phyloP scores from a whole-genome alignment of 2,797 vertebrate species.

The Sebastes goodei region DNA sequence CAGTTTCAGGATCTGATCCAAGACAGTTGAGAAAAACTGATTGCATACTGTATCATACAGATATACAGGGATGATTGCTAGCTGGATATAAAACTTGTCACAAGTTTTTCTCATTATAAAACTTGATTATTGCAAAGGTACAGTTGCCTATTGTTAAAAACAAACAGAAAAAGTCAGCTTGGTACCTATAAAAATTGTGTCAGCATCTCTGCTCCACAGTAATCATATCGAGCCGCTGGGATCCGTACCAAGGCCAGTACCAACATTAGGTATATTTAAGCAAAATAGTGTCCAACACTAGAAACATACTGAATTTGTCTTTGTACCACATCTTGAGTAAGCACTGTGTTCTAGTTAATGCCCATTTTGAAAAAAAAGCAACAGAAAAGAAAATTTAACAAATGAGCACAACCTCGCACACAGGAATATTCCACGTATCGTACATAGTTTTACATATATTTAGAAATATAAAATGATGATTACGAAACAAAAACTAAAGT shows the following conservation, averaged over 20 bases:
- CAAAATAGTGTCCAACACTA: background rate
- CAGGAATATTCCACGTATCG: background rate
- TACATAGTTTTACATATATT: conserved; percentile 29
- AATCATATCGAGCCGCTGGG: background rate
- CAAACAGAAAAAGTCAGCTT: background rate
- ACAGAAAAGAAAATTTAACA: background rate
- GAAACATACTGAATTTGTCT: background rate
- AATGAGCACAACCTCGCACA: background rate
- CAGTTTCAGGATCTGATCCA: background rate
- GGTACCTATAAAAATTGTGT: background rate
- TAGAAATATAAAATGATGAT: conserved; percentile 46
- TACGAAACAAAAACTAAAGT: conserved; percentile 31
- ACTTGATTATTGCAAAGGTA: background rate
- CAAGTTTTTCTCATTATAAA: background rate
- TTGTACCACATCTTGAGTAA: conserved; percentile 9
- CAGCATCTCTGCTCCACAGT: background rate
- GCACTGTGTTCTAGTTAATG: conserved; percentile 5
- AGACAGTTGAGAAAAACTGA: background rate
- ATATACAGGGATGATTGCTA: conserved; percentile 1
- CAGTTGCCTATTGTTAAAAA: background rate
- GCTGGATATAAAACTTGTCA: background rate
- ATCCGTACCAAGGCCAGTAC: background rate
- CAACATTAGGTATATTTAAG: background rate
- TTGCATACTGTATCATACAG: background rate
- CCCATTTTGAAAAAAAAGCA: background rate